A percentile compares a stretch with the other conserved stretches of the same genome.
phyloP scores from a whole-genome alignment of 2,888 invertebrate species.

The Julus scandinavius region DNA sequence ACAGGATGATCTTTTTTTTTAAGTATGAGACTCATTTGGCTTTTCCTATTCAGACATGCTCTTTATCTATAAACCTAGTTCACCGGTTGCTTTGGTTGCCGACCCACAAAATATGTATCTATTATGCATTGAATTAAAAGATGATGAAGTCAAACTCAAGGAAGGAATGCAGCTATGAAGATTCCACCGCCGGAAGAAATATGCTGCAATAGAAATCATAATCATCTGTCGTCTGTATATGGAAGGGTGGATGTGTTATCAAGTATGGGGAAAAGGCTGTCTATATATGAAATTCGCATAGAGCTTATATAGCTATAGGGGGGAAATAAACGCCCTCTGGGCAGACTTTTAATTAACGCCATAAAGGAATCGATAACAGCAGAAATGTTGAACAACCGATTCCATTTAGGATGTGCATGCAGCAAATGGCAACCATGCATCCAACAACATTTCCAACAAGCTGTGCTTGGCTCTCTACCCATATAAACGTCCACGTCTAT shows the following conservation, averaged over 20 bases:
- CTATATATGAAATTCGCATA: background rate
- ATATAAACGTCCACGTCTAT: background rate
- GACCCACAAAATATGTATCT: slow-evolving; percentile 40
- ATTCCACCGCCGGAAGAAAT: slow-evolving; percentile 15
- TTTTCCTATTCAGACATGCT: background rate
- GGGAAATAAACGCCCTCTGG: slow-evolving; percentile 45
- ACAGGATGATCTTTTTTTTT: background rate
- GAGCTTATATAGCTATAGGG: background rate
- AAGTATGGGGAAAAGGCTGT: background rate
- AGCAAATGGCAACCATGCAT: slow-evolving; percentile 17
- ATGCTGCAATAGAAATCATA: slow-evolving; percentile 26
- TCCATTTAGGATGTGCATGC: slow-evolving; percentile 35
- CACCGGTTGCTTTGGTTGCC: slow-evolving; percentile 28
- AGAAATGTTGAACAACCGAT: slow-evolving; percentile 36
- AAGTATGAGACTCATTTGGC: slow-evolving; percentile 1
- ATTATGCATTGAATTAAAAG: slow-evolving; percentile 45
- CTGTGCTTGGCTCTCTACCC: slow-evolving; percentile 1
- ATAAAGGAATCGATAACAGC: slow-evolving; percentile 52
- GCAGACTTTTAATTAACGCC: slow-evolving; percentile 53
- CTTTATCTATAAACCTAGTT: slow-evolving; percentile 8
- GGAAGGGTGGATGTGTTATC: slow-evolving; percentile 9
- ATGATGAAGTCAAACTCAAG: slow-evolving; percentile 15
- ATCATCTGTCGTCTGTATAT: slow-evolving; percentile 40
- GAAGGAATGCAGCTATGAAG: background rate
- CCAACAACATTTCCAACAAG: background rate